These are phyloP conservation scores for Liparis tanakae DNA, from an alignment of 2,797 vertebrate species.

Conservation along the genomic window DNA sequence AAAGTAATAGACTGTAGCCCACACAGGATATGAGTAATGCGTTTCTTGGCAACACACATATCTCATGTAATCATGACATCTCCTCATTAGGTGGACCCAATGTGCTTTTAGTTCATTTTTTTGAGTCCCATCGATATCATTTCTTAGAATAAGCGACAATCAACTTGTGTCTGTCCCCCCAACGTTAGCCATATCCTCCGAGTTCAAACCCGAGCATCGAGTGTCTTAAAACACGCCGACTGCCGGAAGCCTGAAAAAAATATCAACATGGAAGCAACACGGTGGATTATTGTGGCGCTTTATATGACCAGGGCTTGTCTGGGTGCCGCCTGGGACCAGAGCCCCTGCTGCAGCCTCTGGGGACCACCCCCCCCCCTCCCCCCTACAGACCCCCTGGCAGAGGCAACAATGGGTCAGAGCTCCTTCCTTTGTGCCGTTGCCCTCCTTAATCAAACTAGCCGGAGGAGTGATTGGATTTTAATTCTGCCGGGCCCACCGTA, in stretches of 20 bases:
- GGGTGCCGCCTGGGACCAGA: constrained; percentile 66
- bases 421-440: constrained; percentile 75
- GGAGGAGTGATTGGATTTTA: constrained; percentile 87
- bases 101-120: too few species aligned
- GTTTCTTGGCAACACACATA: not conserved
- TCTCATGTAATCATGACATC: not conserved
- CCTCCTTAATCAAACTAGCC: constrained; percentile 86
- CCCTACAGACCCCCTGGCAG: constrained; percentile 60
- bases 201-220: not conserved
- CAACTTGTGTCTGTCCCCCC: not conserved
- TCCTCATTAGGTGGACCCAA: not conserved
- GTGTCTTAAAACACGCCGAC: not conserved
- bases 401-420: constrained; percentile 84
- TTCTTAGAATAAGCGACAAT: not conserved
- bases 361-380: constrained; percentile 40
- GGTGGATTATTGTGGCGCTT: constrained; percentile 7
- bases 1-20: not conserved
- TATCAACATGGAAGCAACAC: constrained; percentile 9
- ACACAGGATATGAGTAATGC: not conserved
- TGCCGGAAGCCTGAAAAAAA: constrained; percentile 12
- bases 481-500: constrained; percentile 83
- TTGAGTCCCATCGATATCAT: not conserved
- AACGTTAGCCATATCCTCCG: not conserved
- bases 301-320: constrained; percentile 59
- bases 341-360: constrained; percentile 73